Percentiles rank a stretch among this genome's conserved stretches.
Conservation (phyloP, 2,888 invertebrate species). For the Drosophila tripunctata region DNA sequence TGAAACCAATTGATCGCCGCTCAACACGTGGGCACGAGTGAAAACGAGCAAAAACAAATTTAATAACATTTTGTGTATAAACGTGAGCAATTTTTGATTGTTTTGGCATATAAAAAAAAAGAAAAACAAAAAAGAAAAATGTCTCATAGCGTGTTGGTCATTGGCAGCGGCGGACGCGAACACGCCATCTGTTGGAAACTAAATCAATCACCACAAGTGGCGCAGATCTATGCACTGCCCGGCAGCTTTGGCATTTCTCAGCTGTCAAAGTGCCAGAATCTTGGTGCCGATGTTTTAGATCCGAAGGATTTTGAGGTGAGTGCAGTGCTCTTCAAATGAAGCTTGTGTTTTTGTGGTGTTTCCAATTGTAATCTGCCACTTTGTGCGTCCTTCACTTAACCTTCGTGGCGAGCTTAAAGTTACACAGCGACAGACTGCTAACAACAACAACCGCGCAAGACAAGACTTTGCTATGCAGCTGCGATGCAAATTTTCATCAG, state of each 20-base stretch:
- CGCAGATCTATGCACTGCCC: constrained; percentile 91
- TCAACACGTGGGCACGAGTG: constrained; percentile 61
- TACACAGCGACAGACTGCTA: constrained; percentile 15
- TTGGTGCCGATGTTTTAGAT: constrained; percentile 78
- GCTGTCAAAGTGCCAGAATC: constrained; percentile 87
- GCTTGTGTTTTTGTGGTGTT: constrained; percentile 19
- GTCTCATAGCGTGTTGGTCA: constrained; percentile 88
- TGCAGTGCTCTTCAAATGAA: constrained; percentile 34
- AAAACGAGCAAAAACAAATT: constrained; percentile 18
- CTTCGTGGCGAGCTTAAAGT: constrained; percentile 49
- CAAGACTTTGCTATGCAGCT: not conserved
- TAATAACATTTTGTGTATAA: constrained; percentile 22
- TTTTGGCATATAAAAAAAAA: constrained; percentile 1
- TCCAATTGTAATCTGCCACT: not conserved
- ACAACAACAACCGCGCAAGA: not conserved
- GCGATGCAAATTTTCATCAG: constrained; percentile 13
- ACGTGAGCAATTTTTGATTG: constrained; percentile 40
- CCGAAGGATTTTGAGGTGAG: constrained; percentile 89
- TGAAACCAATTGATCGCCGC: constrained; percentile 17
- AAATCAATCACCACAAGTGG: constrained; percentile 90
- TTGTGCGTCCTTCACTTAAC: constrained; percentile 52
- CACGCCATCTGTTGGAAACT: constrained; percentile 98
- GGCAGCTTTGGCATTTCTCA: constrained; percentile 94
- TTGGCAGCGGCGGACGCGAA: constrained; percentile 97
- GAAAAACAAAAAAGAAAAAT: constrained; percentile 35